These are phyloP conservation scores for Fragum whitleyi DNA, from an alignment of 2,888 invertebrate species.

Conservation along the genomic window DNA sequence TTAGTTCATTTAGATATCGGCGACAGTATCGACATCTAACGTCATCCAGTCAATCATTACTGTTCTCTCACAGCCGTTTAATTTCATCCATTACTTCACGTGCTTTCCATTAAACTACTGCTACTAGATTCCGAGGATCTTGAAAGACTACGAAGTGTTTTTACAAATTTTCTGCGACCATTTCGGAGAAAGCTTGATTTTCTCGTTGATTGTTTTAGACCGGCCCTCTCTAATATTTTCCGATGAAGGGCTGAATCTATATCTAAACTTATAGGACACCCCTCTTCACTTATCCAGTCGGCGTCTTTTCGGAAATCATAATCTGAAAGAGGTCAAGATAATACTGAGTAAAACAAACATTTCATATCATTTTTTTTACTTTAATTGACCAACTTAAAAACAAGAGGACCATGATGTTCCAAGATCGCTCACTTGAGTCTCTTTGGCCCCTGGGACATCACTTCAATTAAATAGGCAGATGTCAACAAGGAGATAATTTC, in stretches of 20 bases:
- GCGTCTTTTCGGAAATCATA: slow-evolving; percentile 61
- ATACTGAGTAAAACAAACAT: neutral
- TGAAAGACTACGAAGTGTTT: slow-evolving; percentile 40
- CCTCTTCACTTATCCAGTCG: slow-evolving; percentile 59
- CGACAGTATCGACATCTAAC: too few relatives aligned
- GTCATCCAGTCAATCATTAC: too few relatives aligned
- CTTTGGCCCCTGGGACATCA: too few relatives aligned
- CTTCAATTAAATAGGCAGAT: too few relatives aligned
- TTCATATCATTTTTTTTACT: too few relatives aligned
- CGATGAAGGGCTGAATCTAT: slow-evolving; percentile 31
- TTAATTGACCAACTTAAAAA: too few relatives aligned
- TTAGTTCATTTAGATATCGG: too few relatives aligned
- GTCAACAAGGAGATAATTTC: too few relatives aligned
- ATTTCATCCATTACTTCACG: neutral
- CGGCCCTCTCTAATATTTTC: slow-evolving; percentile 54
- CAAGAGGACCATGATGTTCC: too few relatives aligned
- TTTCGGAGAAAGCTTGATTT: slow-evolving; percentile 33
- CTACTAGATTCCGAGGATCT: neutral
- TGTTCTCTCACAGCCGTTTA: neutral
- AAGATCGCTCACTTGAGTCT: too few relatives aligned
- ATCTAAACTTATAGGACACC: slow-evolving; percentile 40
- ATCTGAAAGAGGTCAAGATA: slow-evolving; percentile 47
- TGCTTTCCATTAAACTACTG: neutral
- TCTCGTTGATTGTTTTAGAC: slow-evolving; percentile 31
- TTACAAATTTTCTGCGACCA: slow-evolving; percentile 43